These are phyloP conservation scores for Tonatia bakeri DNA, from an alignment of 2,113 vertebrate genomes.

Conservation along the genomic window DNA sequence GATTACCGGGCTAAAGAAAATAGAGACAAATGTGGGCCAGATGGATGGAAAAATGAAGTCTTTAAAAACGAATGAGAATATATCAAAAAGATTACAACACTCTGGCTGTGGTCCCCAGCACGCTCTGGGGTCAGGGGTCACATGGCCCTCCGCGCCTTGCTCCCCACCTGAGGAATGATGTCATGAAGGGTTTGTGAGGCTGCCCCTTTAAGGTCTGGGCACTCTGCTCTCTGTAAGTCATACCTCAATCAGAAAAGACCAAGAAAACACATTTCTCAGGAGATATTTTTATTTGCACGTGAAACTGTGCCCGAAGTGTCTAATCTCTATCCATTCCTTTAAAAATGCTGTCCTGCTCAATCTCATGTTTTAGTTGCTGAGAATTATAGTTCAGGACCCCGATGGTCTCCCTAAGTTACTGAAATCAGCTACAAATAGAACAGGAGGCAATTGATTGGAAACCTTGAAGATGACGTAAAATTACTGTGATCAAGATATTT, in stretches of 20 bases:
- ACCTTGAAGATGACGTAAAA: neutral
- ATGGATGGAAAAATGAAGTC: neutral
- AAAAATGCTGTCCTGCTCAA: neutral
- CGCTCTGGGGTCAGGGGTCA: fast-evolving
- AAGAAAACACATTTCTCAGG: neutral
- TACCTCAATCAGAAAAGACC: neutral
- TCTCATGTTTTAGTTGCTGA: neutral
- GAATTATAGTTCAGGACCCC: neutral
- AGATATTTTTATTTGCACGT: conserved; percentile 27
- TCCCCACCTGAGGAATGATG: neutral
- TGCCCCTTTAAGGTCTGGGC: neutral
- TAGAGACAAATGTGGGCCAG: neutral
- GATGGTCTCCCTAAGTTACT: neutral
- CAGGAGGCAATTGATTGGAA: neutral
- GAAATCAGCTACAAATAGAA: neutral
- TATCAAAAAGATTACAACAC: neutral
- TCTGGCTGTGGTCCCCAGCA: neutral
- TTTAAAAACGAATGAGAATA: neutral
- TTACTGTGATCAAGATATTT: neutral
- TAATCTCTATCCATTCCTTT: conserved; percentile 13
- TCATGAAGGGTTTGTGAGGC: neutral
- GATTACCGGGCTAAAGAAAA: neutral
- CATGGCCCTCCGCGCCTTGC: fast-evolving
- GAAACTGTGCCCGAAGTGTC: neutral
- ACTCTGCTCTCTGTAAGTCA: neutral